Evolutionary conservation across 2,113 vertebrate species (phyloP), one percentile per base, ranked within the genome.

Genomic region (Octodon degus): DNA sequence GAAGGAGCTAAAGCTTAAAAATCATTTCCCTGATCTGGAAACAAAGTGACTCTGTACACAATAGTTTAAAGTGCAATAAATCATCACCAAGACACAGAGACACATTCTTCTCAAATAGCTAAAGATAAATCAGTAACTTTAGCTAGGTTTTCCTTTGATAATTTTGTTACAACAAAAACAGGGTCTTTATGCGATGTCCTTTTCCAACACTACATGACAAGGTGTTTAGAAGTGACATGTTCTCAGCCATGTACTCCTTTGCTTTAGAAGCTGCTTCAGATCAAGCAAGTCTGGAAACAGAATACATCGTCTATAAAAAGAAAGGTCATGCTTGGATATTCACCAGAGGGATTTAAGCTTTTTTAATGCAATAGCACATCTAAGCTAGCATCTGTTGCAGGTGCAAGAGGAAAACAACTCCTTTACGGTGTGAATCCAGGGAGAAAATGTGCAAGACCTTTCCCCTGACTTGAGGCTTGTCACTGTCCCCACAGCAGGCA

Each of bases 261-360:
- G 96, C 82, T 91, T 96, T 50, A 84, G 81, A 86, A 88, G 32
- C 65, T 85, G 68, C 53, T 93, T 70, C 53, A 87, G 72, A 74
- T 50, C 65, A 94, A 91, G 65, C 40, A 94, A 97, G 92, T 81
- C 11, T 86, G 47, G 76, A 96, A 94, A 65, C 17, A 89, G 91
- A 96, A 96, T 62, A 89, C n/a, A 79, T 91, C 91, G 96, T 85
- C 92, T 81, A 93, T 85, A 90, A 93, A 96, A 97, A 95, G 72
- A 96, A 97, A 98, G 97, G 94, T 96, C 93, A 97, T 72, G 79
- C 80, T 32, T 96, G 85, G 40, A 88, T 94, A 89, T 93, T 96
- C 94, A 92, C 72, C 32, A 53, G 84, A 92, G 47, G 1, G 7
- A 94, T 86, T 96, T 95, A 89, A 90, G 86, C 10, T 88, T 85